Evolutionary conservation across 2,113 vertebrate genomes (phyloP), one percentile per base, ranked within the genome.

Genomic region (Monopterus albus): DNA sequence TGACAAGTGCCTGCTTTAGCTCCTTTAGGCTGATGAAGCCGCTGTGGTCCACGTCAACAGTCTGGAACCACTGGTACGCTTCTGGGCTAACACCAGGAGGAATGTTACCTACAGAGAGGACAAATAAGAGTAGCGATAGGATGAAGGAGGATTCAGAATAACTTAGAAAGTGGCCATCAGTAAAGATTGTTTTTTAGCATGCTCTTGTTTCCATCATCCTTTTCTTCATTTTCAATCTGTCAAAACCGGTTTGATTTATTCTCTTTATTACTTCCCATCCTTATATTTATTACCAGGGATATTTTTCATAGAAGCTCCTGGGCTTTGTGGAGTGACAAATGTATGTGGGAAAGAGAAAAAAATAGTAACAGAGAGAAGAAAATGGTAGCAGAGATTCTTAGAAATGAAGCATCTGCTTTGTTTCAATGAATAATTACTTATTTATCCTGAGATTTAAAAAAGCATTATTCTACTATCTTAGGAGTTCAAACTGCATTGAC

Each of bases 21-120:
- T 99, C 97, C 84, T 95, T 97, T 13, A 88, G 65, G 1, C 93
- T 95, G 90, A 99, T 98, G 87, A 82, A 96, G 55, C 97, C 96
- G 1, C 96, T 99, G 87, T 25, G 93, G 83, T 98, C 97, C 0
- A 88, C 59, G 46, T 98, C 97, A 1, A 98, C 97, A 0, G 90
- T 90, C 76, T 95, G 95, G 92, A 99, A 98, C 97, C 97, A 98
- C 86, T 96, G 95, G 29, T 93, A 94, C 0, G 96, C 95, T 85
- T 99, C 97, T 0, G 92, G 94, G 42, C 95, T 96, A 79, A 98
- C 93, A 0, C 92, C 95, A 0, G 93, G 95, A 3, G 96, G 96
- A 6, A 89, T 20, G 26, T 78, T 91, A 28, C 94, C 96, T 97
- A 76, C 5, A 75, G 57, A 58, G 47, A 43, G 23, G 15, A n/a